phyloP scores from a whole-genome alignment of 2,888 invertebrate species.

The Athripsodes cinereus region DNA sequence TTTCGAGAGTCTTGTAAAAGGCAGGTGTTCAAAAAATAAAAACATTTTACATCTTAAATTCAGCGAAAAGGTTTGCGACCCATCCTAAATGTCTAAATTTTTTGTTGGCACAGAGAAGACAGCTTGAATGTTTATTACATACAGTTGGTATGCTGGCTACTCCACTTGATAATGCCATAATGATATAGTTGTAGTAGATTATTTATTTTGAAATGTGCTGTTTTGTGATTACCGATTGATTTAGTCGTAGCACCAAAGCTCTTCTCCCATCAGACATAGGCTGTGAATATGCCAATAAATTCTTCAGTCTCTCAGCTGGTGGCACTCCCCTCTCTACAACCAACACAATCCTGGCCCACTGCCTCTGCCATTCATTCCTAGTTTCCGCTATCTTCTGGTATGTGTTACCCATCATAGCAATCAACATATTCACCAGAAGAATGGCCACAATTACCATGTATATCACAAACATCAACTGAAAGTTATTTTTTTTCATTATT shows the following conservation, averaged over 20 bases:
- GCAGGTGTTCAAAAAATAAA: too few relatives aligned
- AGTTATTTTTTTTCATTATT: too few relatives aligned
- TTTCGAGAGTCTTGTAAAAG: too few relatives aligned
- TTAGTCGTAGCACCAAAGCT: conserved; percentile 80
- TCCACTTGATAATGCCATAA: too few relatives aligned
- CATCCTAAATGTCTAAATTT: too few relatives aligned
- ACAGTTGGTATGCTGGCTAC: too few relatives aligned
- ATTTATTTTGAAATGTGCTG: not conserved
- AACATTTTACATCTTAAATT: too few relatives aligned
- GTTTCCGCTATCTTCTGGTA: conserved; percentile 97
- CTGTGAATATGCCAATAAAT: conserved; percentile 87
- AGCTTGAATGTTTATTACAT: too few relatives aligned
- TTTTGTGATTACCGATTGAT: conserved; percentile 67
- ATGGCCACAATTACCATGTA: conserved; percentile 97
- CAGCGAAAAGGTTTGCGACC: too few relatives aligned
- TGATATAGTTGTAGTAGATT: too few relatives aligned
- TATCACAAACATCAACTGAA: conserved; percentile 82
- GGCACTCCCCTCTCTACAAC: conserved; percentile 96
- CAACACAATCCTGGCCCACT: conserved; percentile 97
- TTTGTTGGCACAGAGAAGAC: too few relatives aligned
- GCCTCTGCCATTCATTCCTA: conserved; percentile 94
- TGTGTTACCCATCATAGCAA: conserved; percentile 99
- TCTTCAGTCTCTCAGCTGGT: conserved; percentile 77
- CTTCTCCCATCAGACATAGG: conserved; percentile 85
- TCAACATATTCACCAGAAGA: conserved; percentile 93